Percentiles rank a stretch among this genome's conserved stretches.
phyloP scores from a whole-genome alignment of 2,797 vertebrate species.

The Malurus leucopterus region DNA sequence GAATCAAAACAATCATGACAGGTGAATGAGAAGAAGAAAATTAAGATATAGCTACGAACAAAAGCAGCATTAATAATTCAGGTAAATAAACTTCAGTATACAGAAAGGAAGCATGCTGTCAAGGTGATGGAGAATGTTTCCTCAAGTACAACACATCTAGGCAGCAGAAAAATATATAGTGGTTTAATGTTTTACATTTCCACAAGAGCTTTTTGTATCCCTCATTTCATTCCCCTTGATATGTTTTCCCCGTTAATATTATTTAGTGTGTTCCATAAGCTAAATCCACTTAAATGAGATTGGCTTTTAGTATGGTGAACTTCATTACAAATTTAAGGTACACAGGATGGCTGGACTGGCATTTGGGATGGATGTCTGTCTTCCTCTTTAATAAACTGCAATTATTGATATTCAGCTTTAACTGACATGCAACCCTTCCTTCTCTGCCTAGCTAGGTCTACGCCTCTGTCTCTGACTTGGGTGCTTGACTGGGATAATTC shows the following conservation, averaged over 20 bases:
- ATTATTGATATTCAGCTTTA: conserved; percentile 26
- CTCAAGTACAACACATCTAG: conserved; percentile 46
- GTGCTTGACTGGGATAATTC: neutral
- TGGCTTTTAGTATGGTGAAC: neutral
- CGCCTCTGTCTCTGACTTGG: neutral
- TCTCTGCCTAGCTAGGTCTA: neutral
- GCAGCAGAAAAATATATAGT: conserved; percentile 48
- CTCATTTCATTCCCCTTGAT: conserved; percentile 43
- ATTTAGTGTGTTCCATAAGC: conserved; percentile 25
- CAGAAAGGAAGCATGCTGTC: conserved; percentile 63
- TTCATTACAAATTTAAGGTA: conserved; percentile 9
- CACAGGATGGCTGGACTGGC: neutral
- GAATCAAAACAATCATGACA: conserved; percentile 71
- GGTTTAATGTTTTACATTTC: conserved; percentile 38
- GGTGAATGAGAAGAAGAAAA: conserved; percentile 71
- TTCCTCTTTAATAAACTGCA: neutral
- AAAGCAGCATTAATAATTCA: conserved; percentile 77
- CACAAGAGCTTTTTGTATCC: conserved; percentile 22
- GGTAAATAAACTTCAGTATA: conserved; percentile 71
- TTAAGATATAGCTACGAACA: conserved; percentile 72
- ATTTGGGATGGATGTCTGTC: neutral
- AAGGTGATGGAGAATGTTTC: conserved; percentile 67
- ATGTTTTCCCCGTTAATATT: conserved; percentile 11
- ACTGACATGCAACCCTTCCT: neutral
- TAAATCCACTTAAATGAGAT: conserved; percentile 22